Evolutionary conservation across 2,797 vertebrate species (phyloP), one percentile per base, ranked within the genome.

Genomic region (Mus minutoides): DNA sequence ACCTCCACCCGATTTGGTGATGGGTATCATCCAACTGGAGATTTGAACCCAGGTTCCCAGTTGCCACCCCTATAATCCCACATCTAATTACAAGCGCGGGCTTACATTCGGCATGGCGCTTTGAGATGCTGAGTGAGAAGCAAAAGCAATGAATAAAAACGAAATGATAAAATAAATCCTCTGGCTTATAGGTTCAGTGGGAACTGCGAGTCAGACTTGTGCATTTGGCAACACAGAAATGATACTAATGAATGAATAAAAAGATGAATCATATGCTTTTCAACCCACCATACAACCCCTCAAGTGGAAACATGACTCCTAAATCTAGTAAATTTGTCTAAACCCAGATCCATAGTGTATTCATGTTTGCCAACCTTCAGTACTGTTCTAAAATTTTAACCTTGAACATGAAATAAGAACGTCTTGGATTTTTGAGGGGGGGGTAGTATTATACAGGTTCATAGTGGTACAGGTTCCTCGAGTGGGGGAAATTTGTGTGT

Each of bases 151-250:
- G 88, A 83, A 94, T 92, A 93, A 91, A 95, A 94, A 76, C 1
- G 40, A 90, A 93, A 96, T 67, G 46, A 77, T 95, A 80, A 93
- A 86, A 94, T 92, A 86, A 96, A 95, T 86, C 73, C 95, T 94
- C 69, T 94, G 90, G 85, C 88, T 95, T 94, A 93, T 83, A 91
- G 64, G 88, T 96, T 96, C 86, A 56, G 60, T 90, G 93, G 90
- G 94, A 96, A 79, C 67, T 83, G 12, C 10, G 90, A 56, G 2
- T 88, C 92, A 96, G 88, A 95, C 79, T 92, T 73, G 89, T 43
- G 77, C 52, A 62, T 94, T 92, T 85, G 40, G 90, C 88, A 97
- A 84, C 73, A 56, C 19, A 73, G 90, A 83, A 94, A 78, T 90
- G 94, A 83, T 80, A 89, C 73, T 85, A 88, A 94, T 78, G 90